Evolutionary conservation across 2,888 invertebrate genomes (phyloP).

Genomic region (Tholera decimalis): DNA sequence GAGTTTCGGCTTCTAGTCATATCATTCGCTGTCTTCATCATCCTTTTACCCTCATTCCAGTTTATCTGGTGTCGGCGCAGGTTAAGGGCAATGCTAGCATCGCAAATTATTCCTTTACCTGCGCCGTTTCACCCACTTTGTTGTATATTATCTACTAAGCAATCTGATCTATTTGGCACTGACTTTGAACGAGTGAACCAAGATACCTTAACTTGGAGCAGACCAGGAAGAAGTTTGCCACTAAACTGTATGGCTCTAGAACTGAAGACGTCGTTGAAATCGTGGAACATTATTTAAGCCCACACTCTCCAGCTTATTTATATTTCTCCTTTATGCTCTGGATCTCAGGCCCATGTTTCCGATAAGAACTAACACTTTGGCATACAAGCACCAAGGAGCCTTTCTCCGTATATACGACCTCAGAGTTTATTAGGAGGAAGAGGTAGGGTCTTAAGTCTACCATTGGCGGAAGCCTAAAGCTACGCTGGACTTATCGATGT

Average conservation of each 20-base stretch:
- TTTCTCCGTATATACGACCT: background rate
- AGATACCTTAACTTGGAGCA: background rate
- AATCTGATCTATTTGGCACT: background rate
- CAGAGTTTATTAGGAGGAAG: background rate
- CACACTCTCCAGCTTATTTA: no score
- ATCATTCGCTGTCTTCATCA: constrained; percentile 7
- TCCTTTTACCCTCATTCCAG: background rate
- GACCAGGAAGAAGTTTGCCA: background rate
- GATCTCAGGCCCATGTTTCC: background rate
- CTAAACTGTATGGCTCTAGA: no score
- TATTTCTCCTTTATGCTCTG: background rate
- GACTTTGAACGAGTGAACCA: no score
- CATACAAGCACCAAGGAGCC: background rate
- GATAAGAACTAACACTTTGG: background rate
- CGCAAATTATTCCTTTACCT: no score
- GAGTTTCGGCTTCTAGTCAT: constrained; percentile 4
- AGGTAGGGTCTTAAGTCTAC: background rate
- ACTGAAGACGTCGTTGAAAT: no score
- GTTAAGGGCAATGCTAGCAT: no score
- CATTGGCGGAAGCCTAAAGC: background rate
- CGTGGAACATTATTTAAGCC: no score
- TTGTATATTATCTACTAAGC: background rate
- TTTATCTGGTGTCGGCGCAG: background rate
- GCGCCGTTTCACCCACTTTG: no score
- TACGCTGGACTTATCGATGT: background rate